Base-by-base conservation (phyloP, 2,888 invertebrate species). In the Macaria notata region DNA sequence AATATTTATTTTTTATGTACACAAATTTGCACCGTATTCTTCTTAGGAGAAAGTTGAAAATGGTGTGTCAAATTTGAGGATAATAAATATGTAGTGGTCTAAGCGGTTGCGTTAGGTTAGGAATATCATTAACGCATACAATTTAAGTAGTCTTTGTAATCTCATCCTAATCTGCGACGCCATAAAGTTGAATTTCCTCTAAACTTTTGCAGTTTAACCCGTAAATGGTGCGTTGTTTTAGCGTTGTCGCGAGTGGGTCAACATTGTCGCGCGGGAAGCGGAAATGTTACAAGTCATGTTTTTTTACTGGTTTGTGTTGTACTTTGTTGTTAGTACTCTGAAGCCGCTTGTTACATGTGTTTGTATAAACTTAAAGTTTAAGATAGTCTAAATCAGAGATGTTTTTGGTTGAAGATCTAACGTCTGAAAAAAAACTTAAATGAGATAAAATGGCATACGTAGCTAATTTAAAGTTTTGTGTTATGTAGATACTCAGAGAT, bases 101-200 rank as follows among this genome's bases (percentile, higher is more conserved):
- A 55, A 55, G 45, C 42, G 51, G 51, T 59, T 54, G 59, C 48
- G 54, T 55, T 53, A 59, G 54, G 59, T 59, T 51, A 45, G 70
- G 73, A 70, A 74, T 72, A 64, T 61, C 67, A 72, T 70, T 71
- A 60, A 46, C 50, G 51, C 9, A 46, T 9, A 19, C 43, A 44
- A 42, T 33, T 8, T 33, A 41, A 1, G 3, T 9, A n/a, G 47
- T 3, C 19, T 36, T 5, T 7, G 47, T 41, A 51, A 48, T 41
- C 30, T 47, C 4, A 41, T 29, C n/a, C 5, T 51, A 51, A 44
- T 1, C 6, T 39, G 5, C 4, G 6, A 8, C 0, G 3, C 9
- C 47, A 47, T 29, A 36, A 45, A 7, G 6, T 30, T 9, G 19
- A 54, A 30, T 54, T 49, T 54, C 4, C 9, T 9, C 4, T 41